Base-by-base conservation (phyloP, 2,888 invertebrate species). In the Dolichopus griseipennis region DNA sequence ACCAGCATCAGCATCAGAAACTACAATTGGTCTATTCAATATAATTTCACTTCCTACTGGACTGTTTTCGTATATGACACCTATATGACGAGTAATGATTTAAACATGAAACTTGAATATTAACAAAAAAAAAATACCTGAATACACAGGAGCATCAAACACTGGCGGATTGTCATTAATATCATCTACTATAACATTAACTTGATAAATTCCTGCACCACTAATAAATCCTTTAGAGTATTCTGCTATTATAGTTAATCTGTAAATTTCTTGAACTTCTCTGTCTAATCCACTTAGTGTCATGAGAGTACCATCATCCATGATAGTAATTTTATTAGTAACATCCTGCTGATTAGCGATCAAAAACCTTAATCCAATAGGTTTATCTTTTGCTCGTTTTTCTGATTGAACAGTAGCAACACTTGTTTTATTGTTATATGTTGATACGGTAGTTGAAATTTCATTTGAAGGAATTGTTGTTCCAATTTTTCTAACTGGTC, bases 141-240 rank as follows among this genome's bases (percentile, higher is more conserved):
- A 90, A 77, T 93, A 95, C 1, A 83, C 78, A 1, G 85, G 76
- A 15, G 85, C 81, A 72, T 89, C 88, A 78, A 96, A 95, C 69
- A 86, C 79, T 0, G 96, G 95, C 5, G 92, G 85, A 75, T 93
- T 93, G 75, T 94, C 94, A 75, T 95, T 94, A 70, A 91, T 91
- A 76, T 95, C 94, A 70, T 91, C 90, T 0, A 94, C 92, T 68
- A 88, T 83, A 41, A 94, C 85, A 15, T 88, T 89, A 1, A 92
- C 89, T 84, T 91, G 92, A 76, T 91, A 92, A 68, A 91, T 88
- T 2, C 90, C 90, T 66, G 89, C 88, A 9, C 88, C 88, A 71
- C 87, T 87, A 68, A 87, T 85, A 70, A 86, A 78, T 9, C 90
- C 90, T 76, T 89, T 87, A 27, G 84, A 86, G 73, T 89, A 90